A percentile compares a stretch with the other conserved stretches of the same genome.
These are phyloP conservation scores for Bos javanicus DNA, from an alignment of 2,113 vertebrate genomes.

Conservation along the genomic window DNA sequence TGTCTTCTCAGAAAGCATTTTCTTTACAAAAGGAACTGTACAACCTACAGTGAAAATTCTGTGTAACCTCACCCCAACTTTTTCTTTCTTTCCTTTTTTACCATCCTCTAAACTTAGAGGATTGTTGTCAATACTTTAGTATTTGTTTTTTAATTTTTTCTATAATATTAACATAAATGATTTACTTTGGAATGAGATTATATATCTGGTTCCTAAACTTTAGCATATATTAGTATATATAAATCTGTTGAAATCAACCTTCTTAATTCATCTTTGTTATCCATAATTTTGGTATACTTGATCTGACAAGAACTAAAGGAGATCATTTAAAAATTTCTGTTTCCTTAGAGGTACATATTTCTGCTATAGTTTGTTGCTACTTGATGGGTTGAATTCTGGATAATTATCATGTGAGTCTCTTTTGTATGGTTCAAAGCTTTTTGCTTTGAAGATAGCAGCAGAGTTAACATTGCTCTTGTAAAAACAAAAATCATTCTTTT, in stretches of 20 bases:
- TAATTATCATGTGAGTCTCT: background rate
- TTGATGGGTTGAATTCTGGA: background rate
- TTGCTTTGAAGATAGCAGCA: background rate
- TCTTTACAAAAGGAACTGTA: background rate
- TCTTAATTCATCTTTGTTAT: background rate
- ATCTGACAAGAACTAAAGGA: background rate
- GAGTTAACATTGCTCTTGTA: background rate
- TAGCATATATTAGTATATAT: background rate
- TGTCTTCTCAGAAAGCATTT: background rate
- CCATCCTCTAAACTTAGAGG: background rate
- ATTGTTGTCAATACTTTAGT: background rate
- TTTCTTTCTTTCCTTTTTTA: background rate
- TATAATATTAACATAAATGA: background rate
- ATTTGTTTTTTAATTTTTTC: background rate
- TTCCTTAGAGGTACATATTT: background rate
- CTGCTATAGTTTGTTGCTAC: background rate
- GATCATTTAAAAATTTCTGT: background rate
- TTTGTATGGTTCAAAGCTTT: background rate
- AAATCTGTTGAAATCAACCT: background rate
- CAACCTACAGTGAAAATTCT: background rate
- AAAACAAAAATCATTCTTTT: background rate
- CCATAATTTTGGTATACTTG: background rate
- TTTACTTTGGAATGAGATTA: background rate
- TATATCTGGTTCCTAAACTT: background rate
- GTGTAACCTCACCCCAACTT: background rate